A percentile compares a stretch with the other conserved stretches of the same genome.
These are phyloP conservation scores for Silurus aristotelis DNA, from an alignment of 2,797 vertebrate genomes.

Conservation along the genomic window DNA sequence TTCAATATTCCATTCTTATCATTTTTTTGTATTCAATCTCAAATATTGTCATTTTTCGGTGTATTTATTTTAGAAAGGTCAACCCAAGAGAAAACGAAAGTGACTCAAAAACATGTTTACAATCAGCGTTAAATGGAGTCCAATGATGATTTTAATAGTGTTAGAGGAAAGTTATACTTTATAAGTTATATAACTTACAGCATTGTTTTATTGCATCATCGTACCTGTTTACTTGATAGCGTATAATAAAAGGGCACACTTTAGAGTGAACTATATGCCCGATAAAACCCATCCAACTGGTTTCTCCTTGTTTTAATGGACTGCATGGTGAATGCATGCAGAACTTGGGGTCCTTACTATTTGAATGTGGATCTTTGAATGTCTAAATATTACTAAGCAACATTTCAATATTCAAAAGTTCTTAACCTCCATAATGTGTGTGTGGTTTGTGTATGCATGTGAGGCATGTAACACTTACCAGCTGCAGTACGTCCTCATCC, in stretches of 20 bases:
- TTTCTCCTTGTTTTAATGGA: neutral
- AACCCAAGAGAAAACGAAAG: neutral
- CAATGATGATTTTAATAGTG: neutral
- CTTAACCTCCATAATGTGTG: neutral
- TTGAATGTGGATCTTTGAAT: neutral
- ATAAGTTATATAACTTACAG: neutral
- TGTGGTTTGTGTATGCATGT: neutral
- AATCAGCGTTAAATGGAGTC: neutral
- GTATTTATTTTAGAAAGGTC: too few species aligned
- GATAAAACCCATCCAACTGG: neutral
- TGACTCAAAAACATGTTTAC: neutral
- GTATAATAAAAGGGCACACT: neutral
- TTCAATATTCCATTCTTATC: neutral
- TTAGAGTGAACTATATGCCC: neutral
- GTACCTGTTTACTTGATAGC: neutral
- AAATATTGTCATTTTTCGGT: too few species aligned
- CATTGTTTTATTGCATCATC: neutral
- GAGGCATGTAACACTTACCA: constrained; percentile 80
- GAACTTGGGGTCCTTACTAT: neutral
- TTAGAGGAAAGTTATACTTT: neutral
- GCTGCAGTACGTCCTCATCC: constrained; percentile 94
- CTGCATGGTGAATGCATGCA: neutral
- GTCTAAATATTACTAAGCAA: neutral
- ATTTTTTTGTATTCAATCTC: too few species aligned
- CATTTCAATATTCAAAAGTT: neutral